Conservation (phyloP, 2,888 invertebrate species). For the Hofmannophila pseudospretella region DNA sequence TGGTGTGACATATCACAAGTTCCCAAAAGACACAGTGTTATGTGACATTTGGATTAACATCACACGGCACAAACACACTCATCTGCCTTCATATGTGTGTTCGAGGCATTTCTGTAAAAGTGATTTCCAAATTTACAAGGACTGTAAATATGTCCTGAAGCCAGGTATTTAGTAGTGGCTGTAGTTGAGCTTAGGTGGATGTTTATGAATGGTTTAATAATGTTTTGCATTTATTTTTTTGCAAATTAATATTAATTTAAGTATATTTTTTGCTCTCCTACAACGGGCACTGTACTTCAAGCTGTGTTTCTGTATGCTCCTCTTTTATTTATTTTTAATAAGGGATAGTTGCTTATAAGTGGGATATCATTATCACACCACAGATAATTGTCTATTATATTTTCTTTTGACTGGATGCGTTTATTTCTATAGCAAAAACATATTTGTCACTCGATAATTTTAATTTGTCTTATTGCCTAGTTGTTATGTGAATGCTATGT, state of each 20-base stretch:
- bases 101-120: conserved; percentile 85
- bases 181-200: conserved; percentile 21
- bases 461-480: too few relatives aligned
- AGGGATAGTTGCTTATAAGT: too few relatives aligned
- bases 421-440: too few relatives aligned
- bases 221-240: conserved; percentile 15
- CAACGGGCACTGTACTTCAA: not conserved
- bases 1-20: conserved; percentile 87
- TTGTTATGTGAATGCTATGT: not conserved
- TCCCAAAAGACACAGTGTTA: conserved; percentile 80
- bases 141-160: conserved; percentile 83
- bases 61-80: conserved; percentile 75
- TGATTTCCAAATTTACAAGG: conserved; percentile 84
- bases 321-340: too few relatives aligned
- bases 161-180: conserved; percentile 57
- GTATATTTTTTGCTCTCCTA: too few relatives aligned
- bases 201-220: conserved; percentile 16
- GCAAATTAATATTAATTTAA: not conserved
- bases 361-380: too few relatives aligned
- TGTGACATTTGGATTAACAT: conserved; percentile 81
- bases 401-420: too few relatives aligned
- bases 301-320: not conserved
- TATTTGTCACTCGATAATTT: too few relatives aligned
- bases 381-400: too few relatives aligned
- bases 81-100: conserved; percentile 81